phyloP scores from a whole-genome alignment of 2,888 invertebrate genomes.

The Cancer borealis region DNA sequence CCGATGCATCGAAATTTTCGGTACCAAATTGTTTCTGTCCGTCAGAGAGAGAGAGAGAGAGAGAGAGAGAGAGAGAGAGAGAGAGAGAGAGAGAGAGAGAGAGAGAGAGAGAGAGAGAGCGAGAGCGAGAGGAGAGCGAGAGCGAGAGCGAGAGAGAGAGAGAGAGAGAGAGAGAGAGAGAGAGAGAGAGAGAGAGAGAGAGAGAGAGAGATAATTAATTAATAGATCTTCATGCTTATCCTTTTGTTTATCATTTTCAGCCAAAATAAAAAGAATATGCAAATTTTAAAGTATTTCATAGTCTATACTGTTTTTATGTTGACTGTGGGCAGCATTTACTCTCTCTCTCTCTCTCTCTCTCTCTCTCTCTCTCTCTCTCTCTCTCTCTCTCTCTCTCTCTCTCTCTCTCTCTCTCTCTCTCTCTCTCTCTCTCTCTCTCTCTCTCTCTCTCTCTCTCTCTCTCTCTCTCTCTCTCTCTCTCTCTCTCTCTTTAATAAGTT shows the following conservation, averaged over 20 bases:
- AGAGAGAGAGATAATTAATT: background rate
- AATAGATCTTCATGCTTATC: no score
- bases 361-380: background rate
- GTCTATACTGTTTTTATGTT: no score
- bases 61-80: slow-evolving; percentile 31
- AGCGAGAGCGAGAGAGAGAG: background rate
- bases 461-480: background rate
- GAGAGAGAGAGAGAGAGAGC: no score
- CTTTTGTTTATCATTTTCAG: no score
- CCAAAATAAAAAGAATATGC: no score
- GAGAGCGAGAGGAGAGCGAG: background rate
- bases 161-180: background rate
- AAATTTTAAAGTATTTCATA: no score
- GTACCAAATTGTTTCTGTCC: slow-evolving; percentile 22
- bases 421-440: background rate
- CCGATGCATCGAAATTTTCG: slow-evolving; percentile 36
- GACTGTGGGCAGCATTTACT: no score
- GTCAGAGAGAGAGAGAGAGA: slow-evolving; percentile 27
- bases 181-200: background rate
- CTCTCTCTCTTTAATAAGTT: no score
- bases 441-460: slow-evolving; percentile 20
- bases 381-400: background rate
- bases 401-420: no score
- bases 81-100: background rate
- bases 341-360: no score